These are phyloP conservation scores for Tetheella fluctuosa DNA, from an alignment of 2,888 invertebrate genomes.

Conservation along the genomic window DNA sequence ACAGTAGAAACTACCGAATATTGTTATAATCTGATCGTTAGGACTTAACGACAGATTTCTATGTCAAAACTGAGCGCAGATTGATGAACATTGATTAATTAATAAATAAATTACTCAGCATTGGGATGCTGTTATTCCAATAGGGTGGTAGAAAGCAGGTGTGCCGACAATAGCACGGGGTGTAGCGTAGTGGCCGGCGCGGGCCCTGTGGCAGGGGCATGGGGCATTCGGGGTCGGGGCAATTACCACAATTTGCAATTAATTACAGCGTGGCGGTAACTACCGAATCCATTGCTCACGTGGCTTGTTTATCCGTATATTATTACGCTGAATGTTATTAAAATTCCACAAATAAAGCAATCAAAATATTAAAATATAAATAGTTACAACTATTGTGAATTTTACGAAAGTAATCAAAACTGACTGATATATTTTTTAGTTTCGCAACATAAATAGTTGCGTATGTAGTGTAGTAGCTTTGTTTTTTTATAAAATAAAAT, in stretches of 20 bases:
- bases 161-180: constrained; percentile 14
- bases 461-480: too few relatives aligned
- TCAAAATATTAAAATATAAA: constrained; percentile 7
- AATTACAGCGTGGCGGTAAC: constrained; percentile 56
- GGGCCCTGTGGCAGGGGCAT: constrained; percentile 28
- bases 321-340: constrained; percentile 38
- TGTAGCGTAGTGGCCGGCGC: constrained; percentile 22
- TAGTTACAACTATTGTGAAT: too few relatives aligned
- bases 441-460: too few relatives aligned
- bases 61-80: too few relatives aligned
- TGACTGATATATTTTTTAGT: too few relatives aligned
- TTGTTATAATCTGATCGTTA: too few relatives aligned
- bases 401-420: too few relatives aligned
- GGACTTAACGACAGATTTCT: too few relatives aligned
- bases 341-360: constrained; percentile 29
- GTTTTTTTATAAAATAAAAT: too few relatives aligned
- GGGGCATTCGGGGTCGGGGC: constrained; percentile 33
- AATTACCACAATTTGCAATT: constrained; percentile 68
- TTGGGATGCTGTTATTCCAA: not conserved
- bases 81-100: constrained; percentile 9
- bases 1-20: too few relatives aligned
- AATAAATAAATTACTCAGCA: constrained; percentile 10
- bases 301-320: constrained; percentile 42
- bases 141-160: constrained; percentile 7
- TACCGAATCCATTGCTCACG: constrained; percentile 40